These are phyloP conservation scores for Tetanocera ferruginea DNA, from an alignment of 2,888 invertebrate genomes.

Conservation along the genomic window DNA sequence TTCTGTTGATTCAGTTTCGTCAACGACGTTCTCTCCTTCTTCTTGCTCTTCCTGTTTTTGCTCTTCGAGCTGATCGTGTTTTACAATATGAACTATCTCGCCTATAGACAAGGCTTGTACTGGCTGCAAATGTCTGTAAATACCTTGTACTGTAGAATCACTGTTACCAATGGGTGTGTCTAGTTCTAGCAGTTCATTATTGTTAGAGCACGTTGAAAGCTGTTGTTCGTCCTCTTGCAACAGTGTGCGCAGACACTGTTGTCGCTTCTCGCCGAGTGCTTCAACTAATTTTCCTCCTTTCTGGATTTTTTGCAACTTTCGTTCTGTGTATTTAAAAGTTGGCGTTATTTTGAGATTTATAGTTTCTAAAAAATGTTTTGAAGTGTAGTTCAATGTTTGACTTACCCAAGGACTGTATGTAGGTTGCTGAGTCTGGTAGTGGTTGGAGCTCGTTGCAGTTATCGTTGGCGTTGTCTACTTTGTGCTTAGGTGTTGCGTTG, in stretches of 20 bases:
- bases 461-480: constrained; percentile 48
- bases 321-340: constrained; percentile 56
- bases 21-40: constrained; percentile 32
- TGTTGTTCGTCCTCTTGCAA: constrained; percentile 60
- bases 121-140: constrained; percentile 71
- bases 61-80: constrained; percentile 71
- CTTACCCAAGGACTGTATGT: constrained; percentile 77
- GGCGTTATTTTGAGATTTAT: not conserved
- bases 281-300: constrained; percentile 71
- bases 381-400: constrained; percentile 44
- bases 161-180: constrained; percentile 69
- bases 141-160: constrained; percentile 58
- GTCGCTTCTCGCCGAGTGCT: constrained; percentile 71
- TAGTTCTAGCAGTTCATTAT: constrained; percentile 61
- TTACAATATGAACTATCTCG: constrained; percentile 72
- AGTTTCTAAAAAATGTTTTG: constrained; percentile 6
- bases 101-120: constrained; percentile 72
- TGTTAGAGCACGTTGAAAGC: constrained; percentile 13
- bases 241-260: constrained; percentile 72
- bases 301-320: constrained; percentile 71
- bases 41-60: constrained; percentile 46
- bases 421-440: constrained; percentile 65
- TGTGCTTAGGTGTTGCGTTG: constrained; percentile 11
- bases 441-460: constrained; percentile 65
- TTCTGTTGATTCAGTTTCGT: constrained; percentile 42